Base-by-base conservation (phyloP, 2,113 vertebrate genomes). In the Ictidomys tridecemlineatus region DNA sequence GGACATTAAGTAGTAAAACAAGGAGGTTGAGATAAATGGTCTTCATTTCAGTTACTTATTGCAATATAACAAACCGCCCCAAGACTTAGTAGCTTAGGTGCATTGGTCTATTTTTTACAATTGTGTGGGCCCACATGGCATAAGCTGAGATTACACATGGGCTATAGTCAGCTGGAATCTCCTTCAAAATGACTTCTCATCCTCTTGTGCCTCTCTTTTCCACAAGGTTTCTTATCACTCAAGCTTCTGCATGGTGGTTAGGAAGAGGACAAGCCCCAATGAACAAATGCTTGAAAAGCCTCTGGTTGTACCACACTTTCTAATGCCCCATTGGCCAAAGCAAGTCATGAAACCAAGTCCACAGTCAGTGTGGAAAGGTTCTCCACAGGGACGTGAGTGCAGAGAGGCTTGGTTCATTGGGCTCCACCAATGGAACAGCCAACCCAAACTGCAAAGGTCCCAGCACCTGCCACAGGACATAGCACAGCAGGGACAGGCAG, bases 31-130 rank as follows among this genome's bases (percentile, higher is more conserved):
- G 65, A 85, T 97, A 90, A 89, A 85, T 78, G 53, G 93, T 53
- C 67, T 89, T 22, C 93, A 72, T 94, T 95, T 94, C 92, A 78
- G 37, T 93, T 94, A 93, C 83, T 42, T 89, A 34, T 85, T 91
- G 26, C 84, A 74, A 89, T 61, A 79, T 83, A 61, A 70, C 45
- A 96, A 91, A 89, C 48, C 11, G 24, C 53, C 8, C 39, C 34
- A 83, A 65, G 56, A 78, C 26, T 83, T n/a, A 82, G 70, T 84
- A 79, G 61, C 67, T 91, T 97, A 85, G 53, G 93, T 91, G 86
- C 74, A 58, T 56, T 89, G 67, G 83, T 65, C 92, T 85, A 79
- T 91, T 67, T 79, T 85, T 85, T 79, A 86, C 63, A 82, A 12
- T 37, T 51, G 83, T 70, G 67, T 94, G 84, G 83, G 53, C 72